Evolutionary conservation across 2,797 vertebrate species (phyloP), one percentile per base, ranked within the genome.

Genomic region (Delichon dasypus): DNA sequence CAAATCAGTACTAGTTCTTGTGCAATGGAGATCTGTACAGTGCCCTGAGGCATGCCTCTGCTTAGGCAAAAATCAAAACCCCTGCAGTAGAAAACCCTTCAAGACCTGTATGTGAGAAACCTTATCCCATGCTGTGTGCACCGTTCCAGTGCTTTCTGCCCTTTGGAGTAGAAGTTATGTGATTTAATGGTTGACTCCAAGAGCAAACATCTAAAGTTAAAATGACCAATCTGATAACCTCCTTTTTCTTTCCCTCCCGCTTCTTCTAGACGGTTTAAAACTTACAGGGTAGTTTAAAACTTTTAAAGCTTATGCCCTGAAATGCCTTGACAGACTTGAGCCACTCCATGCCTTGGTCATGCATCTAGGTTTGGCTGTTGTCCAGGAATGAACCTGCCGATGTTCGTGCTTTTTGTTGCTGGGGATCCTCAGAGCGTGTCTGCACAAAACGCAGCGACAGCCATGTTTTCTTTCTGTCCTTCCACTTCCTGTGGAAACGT

Each of bases 361-460:
- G 38, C 10, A 27, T 71, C 11, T 5, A 36, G 32, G 62, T 68
- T 34, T 85, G 75, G 30, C 26, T 22, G 3, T 13, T 51, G 32
- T 32, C 34, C 42, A 36, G 44, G 27, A 38, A 40, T 44, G 10
- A 38, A 58, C 34, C 44, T 47, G 32, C 38, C 18, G 15, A 3
- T 8, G 10, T 44, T 60, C 0, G 1, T 0, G 9, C 17, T 38
- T 64, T 55, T 15, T 64, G 1, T 60, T 60, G 45, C 62, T 11
- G 7, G 40, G 26, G 27, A 34, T 55, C 53, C n/a, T 75, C 34
- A 67, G 21, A 70, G 11, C 47, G 10, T 4, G 4, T 27, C 72
- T 71, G 58, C 32, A 60, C 45, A 72, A 89, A 75, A 60, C 20
- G 13, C 68, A 61, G 72, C 8, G 40, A 64, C n/a, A 75, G 40